Evolutionary conservation across 2,888 invertebrate species (phyloP).

Genomic region (Stenodera caucasica): DNA sequence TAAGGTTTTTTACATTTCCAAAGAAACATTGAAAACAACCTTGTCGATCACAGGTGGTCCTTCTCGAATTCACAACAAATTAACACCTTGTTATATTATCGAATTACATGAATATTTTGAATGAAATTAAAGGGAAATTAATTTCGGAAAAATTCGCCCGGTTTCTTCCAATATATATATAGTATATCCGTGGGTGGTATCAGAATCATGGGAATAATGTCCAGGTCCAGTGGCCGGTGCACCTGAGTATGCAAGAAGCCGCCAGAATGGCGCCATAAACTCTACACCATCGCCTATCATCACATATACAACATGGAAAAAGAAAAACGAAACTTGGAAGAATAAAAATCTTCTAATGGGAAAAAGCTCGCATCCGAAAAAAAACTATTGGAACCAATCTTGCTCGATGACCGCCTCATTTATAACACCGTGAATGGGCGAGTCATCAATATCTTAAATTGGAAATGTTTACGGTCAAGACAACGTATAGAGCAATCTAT

Average conservation of each 20-base stretch:
- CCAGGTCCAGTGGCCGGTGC: conserved; percentile 57
- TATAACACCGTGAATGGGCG: conserved; percentile 1
- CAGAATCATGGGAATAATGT: conserved; percentile 50
- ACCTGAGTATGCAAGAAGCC: conserved; percentile 69
- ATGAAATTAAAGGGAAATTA: no score
- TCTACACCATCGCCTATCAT: conserved; percentile 34
- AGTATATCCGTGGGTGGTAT: conserved; percentile 4
- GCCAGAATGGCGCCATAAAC: conserved; percentile 63
- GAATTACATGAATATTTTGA: no score
- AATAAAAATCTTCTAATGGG: not conserved
- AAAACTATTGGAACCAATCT: conserved; percentile 15
- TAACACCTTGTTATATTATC: no score
- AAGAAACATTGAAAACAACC: not conserved
- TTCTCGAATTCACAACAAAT: no score
- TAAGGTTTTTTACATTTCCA: not conserved
- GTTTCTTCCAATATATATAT: no score
- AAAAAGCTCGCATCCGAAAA: conserved; percentile 15
- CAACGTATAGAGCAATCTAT: not conserved
- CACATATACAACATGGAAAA: conserved; percentile 8
- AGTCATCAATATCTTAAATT: conserved; percentile 7
- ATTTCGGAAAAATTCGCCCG: no score
- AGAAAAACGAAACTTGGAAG: not conserved
- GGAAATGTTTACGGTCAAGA: conserved; percentile 1
- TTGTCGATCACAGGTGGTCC: not conserved
- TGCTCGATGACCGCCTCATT: conserved; percentile 4